Conservation (phyloP, 2,113 vertebrate species). For the Arizona elegans region DNA sequence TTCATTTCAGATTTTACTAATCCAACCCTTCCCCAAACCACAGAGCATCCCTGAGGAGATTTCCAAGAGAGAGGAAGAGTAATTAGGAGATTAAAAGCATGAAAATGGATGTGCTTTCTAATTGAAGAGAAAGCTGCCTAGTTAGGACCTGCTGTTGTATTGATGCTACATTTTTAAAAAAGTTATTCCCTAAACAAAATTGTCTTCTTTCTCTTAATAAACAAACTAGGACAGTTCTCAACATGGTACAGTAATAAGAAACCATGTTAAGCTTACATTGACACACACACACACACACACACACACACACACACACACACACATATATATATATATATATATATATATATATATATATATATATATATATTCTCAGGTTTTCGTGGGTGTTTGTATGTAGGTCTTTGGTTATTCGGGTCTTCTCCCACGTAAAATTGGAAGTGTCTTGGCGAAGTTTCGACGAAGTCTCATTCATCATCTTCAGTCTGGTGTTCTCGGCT, state of each 20-base stretch:
- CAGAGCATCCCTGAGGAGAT: not conserved
- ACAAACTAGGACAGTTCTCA: not conserved
- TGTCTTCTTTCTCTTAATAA: not conserved
- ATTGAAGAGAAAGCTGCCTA: not conserved
- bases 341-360: no score
- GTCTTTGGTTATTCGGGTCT: no score
- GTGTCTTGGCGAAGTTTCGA: no score
- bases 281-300: no score
- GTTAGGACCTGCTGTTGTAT: not conserved
- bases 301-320: no score
- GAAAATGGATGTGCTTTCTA: constrained; percentile 9
- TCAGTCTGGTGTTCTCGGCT: no score
- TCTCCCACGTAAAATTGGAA: no score
- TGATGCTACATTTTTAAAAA: not conserved
- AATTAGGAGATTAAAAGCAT: constrained; percentile 8
- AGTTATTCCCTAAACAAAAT: not conserved
- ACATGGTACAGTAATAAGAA: not conserved
- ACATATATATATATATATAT: no score
- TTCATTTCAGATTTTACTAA: constrained; percentile 27
- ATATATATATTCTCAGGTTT: no score
- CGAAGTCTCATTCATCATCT: no score
- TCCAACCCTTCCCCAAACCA: not conserved
- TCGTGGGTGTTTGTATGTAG: no score
- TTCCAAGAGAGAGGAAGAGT: not conserved
- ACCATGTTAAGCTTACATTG: not conserved